Evolutionary conservation across 1,140 invertebrate species (phyloP).

Genomic region (Heliothis virescens): DNA sequence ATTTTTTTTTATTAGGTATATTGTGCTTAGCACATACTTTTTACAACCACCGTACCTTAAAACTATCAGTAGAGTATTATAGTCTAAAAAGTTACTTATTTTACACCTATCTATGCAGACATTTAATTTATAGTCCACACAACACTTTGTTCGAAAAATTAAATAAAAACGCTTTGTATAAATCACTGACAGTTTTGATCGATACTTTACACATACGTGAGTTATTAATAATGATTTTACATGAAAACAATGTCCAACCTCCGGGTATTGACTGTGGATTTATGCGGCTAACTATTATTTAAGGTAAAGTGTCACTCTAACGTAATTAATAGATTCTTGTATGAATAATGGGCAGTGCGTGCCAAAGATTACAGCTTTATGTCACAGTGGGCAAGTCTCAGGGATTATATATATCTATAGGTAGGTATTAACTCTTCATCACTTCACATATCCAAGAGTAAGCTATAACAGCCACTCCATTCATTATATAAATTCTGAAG

Average conservation of each 20-base stretch:
- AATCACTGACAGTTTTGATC: conserved; percentile 32
- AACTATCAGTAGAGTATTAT: conserved; percentile 32
- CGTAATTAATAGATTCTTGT: conserved; percentile 35
- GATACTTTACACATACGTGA: neutral
- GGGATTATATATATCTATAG: neutral
- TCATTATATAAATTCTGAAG: conserved; percentile 22
- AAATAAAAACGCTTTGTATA: conserved; percentile 10
- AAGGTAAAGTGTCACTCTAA: conserved; percentile 28
- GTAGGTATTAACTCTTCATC: neutral
- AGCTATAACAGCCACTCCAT: conserved; percentile 10
- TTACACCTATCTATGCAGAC: conserved; percentile 11
- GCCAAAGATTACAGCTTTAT: conserved; percentile 45
- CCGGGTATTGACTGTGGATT: neutral
- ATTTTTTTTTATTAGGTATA: conserved; percentile 11
- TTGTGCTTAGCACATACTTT: conserved; percentile 51
- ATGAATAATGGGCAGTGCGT: conserved; percentile 45
- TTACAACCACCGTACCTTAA: conserved; percentile 37
- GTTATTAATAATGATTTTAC: neutral
- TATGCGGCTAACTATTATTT: conserved; percentile 14
- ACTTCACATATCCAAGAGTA: neutral
- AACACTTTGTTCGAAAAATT: conserved; percentile 10
- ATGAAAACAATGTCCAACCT: conserved; percentile 16
- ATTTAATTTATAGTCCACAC: neutral
- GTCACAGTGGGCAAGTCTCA: conserved; percentile 22
- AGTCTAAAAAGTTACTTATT: conserved; percentile 18